Conservation (phyloP, 2,797 vertebrate species). For the Bradypodion ventrale region DNA sequence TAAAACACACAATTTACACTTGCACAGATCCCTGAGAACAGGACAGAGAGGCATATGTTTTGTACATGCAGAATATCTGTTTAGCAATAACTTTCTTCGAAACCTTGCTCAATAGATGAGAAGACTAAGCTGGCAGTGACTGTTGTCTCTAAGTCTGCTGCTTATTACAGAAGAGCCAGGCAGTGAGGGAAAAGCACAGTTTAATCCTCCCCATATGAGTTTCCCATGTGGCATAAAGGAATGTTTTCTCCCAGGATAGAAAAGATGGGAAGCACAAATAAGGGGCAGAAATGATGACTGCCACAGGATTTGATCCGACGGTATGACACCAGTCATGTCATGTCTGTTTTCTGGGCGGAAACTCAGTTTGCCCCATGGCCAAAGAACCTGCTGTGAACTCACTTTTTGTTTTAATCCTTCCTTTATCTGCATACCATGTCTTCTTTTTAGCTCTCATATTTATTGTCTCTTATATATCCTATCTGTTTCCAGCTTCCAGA, state of each 20-base stretch:
- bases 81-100: background rate
- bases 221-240: background rate
- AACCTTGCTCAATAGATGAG: background rate
- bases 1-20: background rate
- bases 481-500: slow-evolving; percentile 85
- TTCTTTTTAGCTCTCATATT: background rate
- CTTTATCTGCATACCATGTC: background rate
- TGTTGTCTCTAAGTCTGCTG: background rate
- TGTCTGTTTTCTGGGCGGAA: background rate
- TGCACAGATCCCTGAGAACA: too few relatives aligned
- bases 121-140: background rate
- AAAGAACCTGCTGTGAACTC: background rate
- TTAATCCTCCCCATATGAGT: too few relatives aligned
- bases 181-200: too few relatives aligned
- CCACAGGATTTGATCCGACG: background rate
- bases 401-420: background rate
- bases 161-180: background rate
- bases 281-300: background rate
- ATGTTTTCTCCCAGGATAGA: background rate
- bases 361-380: background rate
- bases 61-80: background rate
- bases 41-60: background rate
- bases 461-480: slow-evolving; percentile 26
- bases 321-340: background rate
- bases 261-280: background rate